phyloP scores from a whole-genome alignment of 2,888 invertebrate genomes.

The Elaeidobius kamerunicus region DNA sequence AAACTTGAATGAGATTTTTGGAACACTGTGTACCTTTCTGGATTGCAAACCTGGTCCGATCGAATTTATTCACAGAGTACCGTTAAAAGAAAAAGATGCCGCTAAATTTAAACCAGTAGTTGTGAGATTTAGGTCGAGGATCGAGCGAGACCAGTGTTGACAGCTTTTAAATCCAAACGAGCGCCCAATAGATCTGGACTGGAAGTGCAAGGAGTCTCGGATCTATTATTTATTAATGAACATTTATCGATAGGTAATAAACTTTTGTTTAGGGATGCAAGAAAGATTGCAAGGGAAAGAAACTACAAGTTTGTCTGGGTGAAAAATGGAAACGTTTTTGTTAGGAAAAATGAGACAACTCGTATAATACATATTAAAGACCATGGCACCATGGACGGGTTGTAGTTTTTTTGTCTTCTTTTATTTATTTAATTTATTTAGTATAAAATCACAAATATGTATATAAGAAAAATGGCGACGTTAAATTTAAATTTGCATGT shows the following conservation, averaged over 20 bases:
- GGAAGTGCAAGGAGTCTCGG: not conserved
- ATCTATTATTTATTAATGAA: not conserved
- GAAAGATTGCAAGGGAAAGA: not conserved
- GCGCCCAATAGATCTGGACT: not conserved
- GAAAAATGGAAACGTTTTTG: constrained; percentile 1
- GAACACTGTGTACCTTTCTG: not conserved
- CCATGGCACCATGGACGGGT: not conserved
- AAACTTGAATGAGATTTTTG: not conserved
- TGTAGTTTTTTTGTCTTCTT: not conserved
- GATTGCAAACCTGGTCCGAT: not conserved
- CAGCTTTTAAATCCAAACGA: not conserved
- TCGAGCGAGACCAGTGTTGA: not conserved
- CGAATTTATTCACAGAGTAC: not conserved
- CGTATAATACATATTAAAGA: not conserved
- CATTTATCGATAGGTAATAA: not conserved
- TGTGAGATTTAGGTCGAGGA: not conserved
- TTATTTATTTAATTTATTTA: not conserved
- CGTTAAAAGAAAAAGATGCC: not conserved
- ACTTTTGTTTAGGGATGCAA: not conserved
- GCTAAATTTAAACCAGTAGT: not conserved
- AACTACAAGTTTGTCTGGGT: constrained; percentile 1
- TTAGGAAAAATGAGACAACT: not conserved
- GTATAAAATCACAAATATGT: not conserved
- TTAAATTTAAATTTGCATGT: not conserved
- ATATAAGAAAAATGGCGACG: not conserved